Conservation (phyloP, 2,888 invertebrate species). For the Endotricha flammealis region DNA sequence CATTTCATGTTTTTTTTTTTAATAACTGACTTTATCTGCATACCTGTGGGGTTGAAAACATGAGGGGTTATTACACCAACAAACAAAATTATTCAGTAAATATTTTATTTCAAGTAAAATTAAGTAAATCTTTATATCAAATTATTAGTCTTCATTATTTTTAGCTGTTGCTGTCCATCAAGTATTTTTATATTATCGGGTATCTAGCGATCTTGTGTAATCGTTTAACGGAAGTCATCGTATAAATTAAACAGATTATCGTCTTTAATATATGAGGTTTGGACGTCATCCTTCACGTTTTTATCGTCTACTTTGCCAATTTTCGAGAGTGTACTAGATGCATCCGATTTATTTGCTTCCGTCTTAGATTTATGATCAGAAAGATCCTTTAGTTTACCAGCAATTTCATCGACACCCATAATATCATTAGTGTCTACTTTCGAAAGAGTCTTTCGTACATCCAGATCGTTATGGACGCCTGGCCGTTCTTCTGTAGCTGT, state of each 20-base stretch:
- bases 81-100: no score
- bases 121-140: no score
- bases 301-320: slow-evolving; percentile 1
- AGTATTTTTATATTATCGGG: no score
- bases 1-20: neutral
- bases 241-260: slow-evolving; percentile 15
- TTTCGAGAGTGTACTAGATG: neutral
- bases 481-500: no score
- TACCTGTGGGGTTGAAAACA: no score
- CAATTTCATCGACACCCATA: slow-evolving; percentile 29
- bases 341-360: slow-evolving; percentile 1
- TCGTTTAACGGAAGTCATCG: slow-evolving; percentile 15
- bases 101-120: no score
- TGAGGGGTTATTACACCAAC: no score
- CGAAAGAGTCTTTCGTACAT: slow-evolving; percentile 29
- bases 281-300: slow-evolving; percentile 10
- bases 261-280: slow-evolving; percentile 14
- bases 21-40: no score
- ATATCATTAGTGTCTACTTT: slow-evolving; percentile 28
- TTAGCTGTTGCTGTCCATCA: no score
- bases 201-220: no score
- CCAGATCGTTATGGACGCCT: slow-evolving; percentile 33
- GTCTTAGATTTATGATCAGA: slow-evolving; percentile 15
- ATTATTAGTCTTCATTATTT: no score
- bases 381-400: slow-evolving; percentile 27